Base-by-base conservation (phyloP, 2,113 vertebrate species). In the Heliornis fulica region DNA sequence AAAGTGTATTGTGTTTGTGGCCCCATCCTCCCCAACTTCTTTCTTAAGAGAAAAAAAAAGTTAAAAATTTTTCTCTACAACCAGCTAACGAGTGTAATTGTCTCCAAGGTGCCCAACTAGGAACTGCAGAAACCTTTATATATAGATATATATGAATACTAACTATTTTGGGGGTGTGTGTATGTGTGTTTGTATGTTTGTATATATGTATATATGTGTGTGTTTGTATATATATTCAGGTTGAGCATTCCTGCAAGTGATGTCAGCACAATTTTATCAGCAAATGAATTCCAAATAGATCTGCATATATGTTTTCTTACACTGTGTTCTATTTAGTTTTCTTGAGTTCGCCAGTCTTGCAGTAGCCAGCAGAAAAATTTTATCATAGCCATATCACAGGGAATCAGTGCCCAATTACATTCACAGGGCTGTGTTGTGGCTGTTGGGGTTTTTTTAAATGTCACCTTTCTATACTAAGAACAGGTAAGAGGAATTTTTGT, bases 1-100 rank as follows among this genome's bases (percentile, higher is more conserved):
- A 66, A 75, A 65, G 78, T 26, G 1, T 28, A 4, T 1, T 26
- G 4, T 70, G 34, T 23, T 32, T 51, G 1, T 68, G 32, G 74
- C 20, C 36, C 31, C 20, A 28, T 2, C 1, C 22, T 48, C 43
- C 45, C 10, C 7, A 4, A 3, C 0, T 1, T 36, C 3, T 1
- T n/a, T 57, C 45, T 64, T 41, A 82, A 69, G 20, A 56, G 60
- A 32, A 65, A 46, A 31, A 72, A 26, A 8, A 46, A 19, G 4
- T 26, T 48, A 76, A 20, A 28, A 71, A 53, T 76, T 79, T 23
- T 50, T 53, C 34, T 65, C 20, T 53, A 8, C 9, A 78, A 15
- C 29, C 20, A n/a, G 59, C 3, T 64, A 45, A 57, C 0, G 2
- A 64, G 11, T 54, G 38, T 10, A 8, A 13, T 68, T 81, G 90